Evolutionary conservation across 1,140 invertebrate genomes (phyloP), one percentile per base, ranked within the genome.

Genomic region (Leptopilina boulardi): DNA sequence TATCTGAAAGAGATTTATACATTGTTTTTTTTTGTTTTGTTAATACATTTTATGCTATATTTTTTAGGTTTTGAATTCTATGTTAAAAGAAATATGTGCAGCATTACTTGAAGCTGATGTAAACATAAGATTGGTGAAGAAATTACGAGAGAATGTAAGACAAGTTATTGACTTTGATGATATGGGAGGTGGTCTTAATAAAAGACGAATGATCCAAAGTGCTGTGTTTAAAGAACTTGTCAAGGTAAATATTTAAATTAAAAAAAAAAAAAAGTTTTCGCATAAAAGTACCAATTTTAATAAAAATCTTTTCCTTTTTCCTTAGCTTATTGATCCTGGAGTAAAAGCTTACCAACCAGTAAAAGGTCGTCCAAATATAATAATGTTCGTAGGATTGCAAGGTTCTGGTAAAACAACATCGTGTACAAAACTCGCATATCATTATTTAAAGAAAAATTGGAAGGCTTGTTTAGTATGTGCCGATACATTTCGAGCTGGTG

Each of bases 341-440:
- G 98, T 99, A 1, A 99, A 99, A 91, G 96, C 98, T 9, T 99
- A 97, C 92, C 96, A 98, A 84, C 99, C 99, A 78, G 92, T 96
- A 0, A 99, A 99, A 94, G 98, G 97, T 51, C 95, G 96, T 87
- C 94, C 96, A 66, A 99, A 99, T 92, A 92, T 99, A 13, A 98
- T 99, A 81, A 99, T 99, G 99, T 99, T 99, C 94, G 99, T 99
- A 75, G 99, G 99, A 89, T 93, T 99, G 1, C 99, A 98, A 93
- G 99, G 99, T 81, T 98, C 98, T 80, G 99, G 99, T 85, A 99
- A 99, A 94, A 99, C 99, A 2, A 99, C 99, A 47, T 99, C 98
- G 23, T 99, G 99, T 94, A 99, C 99, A 83, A 99, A 99, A 93
- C 92, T 99, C 83, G 99, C 99, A 11, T 99, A 99, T 91, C 98